Percentiles rank a stretch among this genome's conserved stretches.
Conservation (phyloP, 1,140 invertebrate species). For the Nymphalis io region DNA sequence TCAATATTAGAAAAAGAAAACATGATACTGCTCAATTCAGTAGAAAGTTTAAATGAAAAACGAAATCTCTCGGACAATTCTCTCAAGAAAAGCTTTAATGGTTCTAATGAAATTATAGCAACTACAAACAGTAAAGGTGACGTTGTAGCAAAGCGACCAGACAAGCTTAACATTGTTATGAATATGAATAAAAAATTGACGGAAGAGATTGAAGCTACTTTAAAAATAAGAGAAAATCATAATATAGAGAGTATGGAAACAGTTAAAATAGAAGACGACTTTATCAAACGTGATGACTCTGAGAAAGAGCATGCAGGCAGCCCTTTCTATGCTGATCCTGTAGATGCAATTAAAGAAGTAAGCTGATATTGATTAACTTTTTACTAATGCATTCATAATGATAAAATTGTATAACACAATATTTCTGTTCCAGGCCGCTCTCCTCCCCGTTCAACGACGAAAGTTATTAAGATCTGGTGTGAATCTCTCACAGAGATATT, state of each 20-base stretch:
- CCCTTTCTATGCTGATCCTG: conserved; percentile 95
- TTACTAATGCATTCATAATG: background rate
- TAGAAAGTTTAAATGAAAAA: conserved; percentile 70
- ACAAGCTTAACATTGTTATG: conserved; percentile 74
- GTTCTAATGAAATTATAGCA: conserved; percentile 76
- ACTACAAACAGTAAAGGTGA: conserved; percentile 80
- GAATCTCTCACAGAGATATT: conserved; percentile 80
- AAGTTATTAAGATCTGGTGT: conserved; percentile 65
- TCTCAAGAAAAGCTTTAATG: conserved; percentile 69
- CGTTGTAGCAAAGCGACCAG: conserved; percentile 74
- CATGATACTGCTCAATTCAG: conserved; percentile 65
- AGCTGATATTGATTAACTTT: conserved; percentile 25
- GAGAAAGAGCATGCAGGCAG: conserved; percentile 86
- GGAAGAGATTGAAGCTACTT: conserved; percentile 73
- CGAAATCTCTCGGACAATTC: conserved; percentile 66
- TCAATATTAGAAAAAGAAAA: conserved; percentile 75
- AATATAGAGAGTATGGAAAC: conserved; percentile 77
- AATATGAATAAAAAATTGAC: conserved; percentile 78
- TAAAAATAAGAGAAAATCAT: conserved; percentile 67
- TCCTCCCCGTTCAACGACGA: conserved; percentile 72
- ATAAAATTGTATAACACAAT: background rate
- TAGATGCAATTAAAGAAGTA: conserved; percentile 88
- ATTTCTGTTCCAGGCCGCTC: conserved; percentile 60
- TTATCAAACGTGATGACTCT: conserved; percentile 55
- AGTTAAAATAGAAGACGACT: conserved; percentile 70